Base-by-base conservation (phyloP, 2,888 invertebrate species). In the Philaethria dido region DNA sequence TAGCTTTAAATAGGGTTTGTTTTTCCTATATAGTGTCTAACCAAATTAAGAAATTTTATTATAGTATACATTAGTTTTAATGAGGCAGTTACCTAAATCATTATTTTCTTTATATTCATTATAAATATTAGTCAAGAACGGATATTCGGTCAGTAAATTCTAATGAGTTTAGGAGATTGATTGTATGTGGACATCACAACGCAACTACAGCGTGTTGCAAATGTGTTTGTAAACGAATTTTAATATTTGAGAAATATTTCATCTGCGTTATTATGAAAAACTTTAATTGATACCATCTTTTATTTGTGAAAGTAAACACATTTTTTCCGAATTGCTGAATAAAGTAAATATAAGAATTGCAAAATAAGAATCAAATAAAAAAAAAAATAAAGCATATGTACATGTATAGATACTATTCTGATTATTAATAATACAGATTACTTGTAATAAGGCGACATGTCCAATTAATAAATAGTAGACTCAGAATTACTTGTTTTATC, bases 111-210 rank as follows among this genome's bases (percentile, higher is more conserved):
- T 50, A n/a, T 29, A 29, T 29, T 25, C 8, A 25, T 50, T 16
- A 29, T 0, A 52, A 52, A 25, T 3, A 33, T 52, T 52, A 16
- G 52, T 33, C 29, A 52, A 52, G 16, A 52, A 5, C 29, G 52
- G 52, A 52, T 52, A 16, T 29, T 52, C 16, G 52, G 29, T 29
- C 52, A 13, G 29, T 29, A 52, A 52, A 16, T 52, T 52, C 16
- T 29, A 29, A 52, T 52, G 16, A 16, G 52, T 11, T 50, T 33
- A 52, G 29, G 29, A 16, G n/a, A 52, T 25, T 14, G 48, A 52
- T 52, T 52, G 52, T 29, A 33, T 52, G 52, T 29, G 16, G 29
- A 52, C 52, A 29, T 29, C 33, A 16, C 16, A 52, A 52, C 16
- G 52, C 29, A 52, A 29, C 16, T 16, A 11, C 1, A 52, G 29